Evolutionary conservation across 2,888 invertebrate species (phyloP), one percentile per base, ranked within the genome.

Genomic region (Hypercompe scribonia): DNA sequence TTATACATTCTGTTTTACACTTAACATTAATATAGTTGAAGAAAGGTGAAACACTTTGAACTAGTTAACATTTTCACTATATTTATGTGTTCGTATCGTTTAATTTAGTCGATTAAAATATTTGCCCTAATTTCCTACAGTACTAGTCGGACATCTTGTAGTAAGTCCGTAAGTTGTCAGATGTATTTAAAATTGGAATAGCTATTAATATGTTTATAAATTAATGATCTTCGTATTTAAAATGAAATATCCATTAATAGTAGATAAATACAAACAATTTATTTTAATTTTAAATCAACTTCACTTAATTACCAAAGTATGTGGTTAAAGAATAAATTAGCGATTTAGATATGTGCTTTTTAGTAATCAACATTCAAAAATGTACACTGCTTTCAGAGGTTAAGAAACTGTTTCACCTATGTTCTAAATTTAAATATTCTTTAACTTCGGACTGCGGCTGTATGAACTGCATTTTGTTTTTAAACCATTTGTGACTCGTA

Each of bases 391-490:
- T 73, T 78, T 68, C 1, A 5, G n/a, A 63, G 83, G 81, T 84
- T 77, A 76, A 76, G 72, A 76, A 77, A 78, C 84, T 74, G 65
- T 31, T 54, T 7, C 46, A 66, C 46, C 66, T 46, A 64, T 54
- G 67, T 73, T 83, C 81, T 76, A 73, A 78, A 83, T 82, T 81
- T 82, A 67, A 73, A 77, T 78, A 81, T 75, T 70, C 73, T 75
- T 79, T 79, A 79, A 82, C 83, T 72, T 82, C 31, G 79, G 83
- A 77, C 84, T 68, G 74, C 65, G 61, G 65, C 66, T 64, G 75
- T 74, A 13, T 61, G 58, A 39, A 58, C 31, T 31, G 31, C 31
- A 31, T 31, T 61, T 61, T 61, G 61, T 61, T 7, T 58, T 58
- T 13, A 58, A 58, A 54, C 50, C 11, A 54, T n/a, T 61, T 61